Evolutionary conservation across 2,888 invertebrate genomes (phyloP).

Genomic region (Petrolisthes cinctipes): DNA sequence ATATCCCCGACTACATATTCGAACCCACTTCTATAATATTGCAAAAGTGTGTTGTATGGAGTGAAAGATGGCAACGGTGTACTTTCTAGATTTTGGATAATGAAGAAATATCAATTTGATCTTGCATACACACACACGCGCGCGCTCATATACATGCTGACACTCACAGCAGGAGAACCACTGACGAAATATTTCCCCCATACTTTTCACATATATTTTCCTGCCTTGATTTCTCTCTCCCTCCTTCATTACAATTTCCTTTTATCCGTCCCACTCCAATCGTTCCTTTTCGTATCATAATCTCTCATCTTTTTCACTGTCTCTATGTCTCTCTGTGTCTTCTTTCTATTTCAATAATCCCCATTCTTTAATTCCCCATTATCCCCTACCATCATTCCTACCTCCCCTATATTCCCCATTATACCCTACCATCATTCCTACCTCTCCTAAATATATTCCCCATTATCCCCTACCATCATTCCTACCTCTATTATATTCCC

Average conservation of each 20-base stretch:
- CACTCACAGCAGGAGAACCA: background rate
- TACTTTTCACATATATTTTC: background rate
- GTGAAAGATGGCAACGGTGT: no score
- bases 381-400: background rate
- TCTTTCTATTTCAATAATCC: background rate
- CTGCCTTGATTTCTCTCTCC: slow-evolving; percentile 4
- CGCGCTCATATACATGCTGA: background rate
- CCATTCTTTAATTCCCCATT: background rate
- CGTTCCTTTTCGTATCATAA: background rate
- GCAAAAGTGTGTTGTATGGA: no score
- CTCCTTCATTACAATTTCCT: background rate
- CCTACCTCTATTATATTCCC: background rate
- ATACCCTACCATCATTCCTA: background rate
- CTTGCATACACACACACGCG: no score
- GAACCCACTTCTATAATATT: no score
- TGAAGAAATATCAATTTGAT: no score
- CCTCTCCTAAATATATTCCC: background rate
- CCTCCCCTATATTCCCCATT: background rate
- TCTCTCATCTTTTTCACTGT: background rate
- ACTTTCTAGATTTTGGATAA: no score
- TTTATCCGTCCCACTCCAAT: background rate
- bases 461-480: background rate
- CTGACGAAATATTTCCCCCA: background rate
- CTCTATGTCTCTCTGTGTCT: background rate
- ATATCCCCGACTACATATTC: no score